Percentiles rank a stretch among this genome's conserved stretches.
Evolutionary conservation across 2,797 vertebrate species (phyloP).

Genomic region (Limosa lapponica): DNA sequence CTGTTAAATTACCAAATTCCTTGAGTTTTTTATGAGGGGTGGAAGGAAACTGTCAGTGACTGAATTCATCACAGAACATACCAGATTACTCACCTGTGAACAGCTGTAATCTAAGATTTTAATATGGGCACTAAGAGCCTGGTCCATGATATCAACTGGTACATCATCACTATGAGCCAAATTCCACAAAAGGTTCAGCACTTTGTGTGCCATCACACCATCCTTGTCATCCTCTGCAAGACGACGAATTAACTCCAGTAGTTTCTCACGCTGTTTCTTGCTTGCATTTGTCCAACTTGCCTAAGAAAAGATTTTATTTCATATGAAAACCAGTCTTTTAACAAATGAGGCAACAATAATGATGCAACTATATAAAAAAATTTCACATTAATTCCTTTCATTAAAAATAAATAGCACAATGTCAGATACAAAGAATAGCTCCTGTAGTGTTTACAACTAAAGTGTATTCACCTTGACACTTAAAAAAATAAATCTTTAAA

Average conservation of each 20-base stretch:
- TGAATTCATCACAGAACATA: neutral
- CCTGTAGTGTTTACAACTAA: neutral
- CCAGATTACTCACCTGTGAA: conserved; percentile 88
- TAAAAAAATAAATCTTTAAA: neutral
- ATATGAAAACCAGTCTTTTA: neutral
- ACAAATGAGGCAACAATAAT: neutral
- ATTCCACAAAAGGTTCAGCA: conserved; percentile 98
- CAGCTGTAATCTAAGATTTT: conserved; percentile 99
- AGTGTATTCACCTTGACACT: neutral
- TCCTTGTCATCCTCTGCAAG: conserved; percentile 99
- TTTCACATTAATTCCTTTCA: neutral
- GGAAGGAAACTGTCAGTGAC: neutral
- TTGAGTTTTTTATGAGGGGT: neutral
- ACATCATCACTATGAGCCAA: conserved; percentile 98
- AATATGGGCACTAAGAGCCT: conserved; percentile 98
- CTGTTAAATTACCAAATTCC: neutral
- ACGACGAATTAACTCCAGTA: conserved; percentile 95
- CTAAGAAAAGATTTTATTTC: conserved; percentile 69
- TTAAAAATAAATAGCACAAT: neutral
- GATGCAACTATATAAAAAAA: neutral
- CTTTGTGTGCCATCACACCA: conserved; percentile 99
- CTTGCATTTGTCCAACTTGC: conserved; percentile 99
- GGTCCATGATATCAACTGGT: conserved; percentile 99
- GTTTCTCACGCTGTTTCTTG: conserved; percentile 98
- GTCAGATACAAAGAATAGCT: neutral